Conservation (phyloP, 2,888 invertebrate species). For the Diarsia dahlii region DNA sequence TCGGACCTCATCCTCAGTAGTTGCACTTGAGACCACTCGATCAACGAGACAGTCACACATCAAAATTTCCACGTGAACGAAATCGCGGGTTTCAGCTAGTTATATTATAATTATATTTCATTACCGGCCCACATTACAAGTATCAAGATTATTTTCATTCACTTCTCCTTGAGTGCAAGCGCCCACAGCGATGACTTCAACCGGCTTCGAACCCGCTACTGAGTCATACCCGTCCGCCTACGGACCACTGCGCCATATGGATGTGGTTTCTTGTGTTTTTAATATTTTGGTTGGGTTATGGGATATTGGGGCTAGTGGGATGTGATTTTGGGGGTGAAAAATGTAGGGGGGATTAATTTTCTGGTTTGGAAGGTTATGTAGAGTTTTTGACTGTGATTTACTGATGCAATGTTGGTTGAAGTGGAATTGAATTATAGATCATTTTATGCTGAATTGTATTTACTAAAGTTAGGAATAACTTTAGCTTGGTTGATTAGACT, state of each 20-base stretch:
- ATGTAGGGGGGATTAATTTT: neutral
- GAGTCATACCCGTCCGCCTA: conserved; percentile 73
- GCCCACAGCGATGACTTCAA: conserved; percentile 71
- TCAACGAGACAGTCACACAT: no score
- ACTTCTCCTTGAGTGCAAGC: conserved; percentile 67
- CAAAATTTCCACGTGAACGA: no score
- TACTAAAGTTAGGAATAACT: no score
- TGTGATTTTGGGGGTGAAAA: neutral
- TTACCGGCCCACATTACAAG: conserved; percentile 54
- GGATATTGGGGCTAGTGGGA: neutral
- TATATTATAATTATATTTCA: no score
- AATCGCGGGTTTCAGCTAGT: no score
- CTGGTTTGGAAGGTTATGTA: fast-evolving
- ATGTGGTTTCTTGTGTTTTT: conserved; percentile 29
- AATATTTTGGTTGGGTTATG: neutral
- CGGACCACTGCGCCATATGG: conserved; percentile 60
- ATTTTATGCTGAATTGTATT: neutral
- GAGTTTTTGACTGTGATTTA: neutral
- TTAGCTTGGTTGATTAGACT: no score
- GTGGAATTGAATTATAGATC: neutral
- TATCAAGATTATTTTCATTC: conserved; percentile 54
- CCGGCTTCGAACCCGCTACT: conserved; percentile 69
- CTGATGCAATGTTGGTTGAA: neutral
- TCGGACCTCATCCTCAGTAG: no score
- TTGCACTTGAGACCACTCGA: no score